Base-by-base conservation (phyloP, 2,113 vertebrate species). In the Tragelaphus imberbis region DNA sequence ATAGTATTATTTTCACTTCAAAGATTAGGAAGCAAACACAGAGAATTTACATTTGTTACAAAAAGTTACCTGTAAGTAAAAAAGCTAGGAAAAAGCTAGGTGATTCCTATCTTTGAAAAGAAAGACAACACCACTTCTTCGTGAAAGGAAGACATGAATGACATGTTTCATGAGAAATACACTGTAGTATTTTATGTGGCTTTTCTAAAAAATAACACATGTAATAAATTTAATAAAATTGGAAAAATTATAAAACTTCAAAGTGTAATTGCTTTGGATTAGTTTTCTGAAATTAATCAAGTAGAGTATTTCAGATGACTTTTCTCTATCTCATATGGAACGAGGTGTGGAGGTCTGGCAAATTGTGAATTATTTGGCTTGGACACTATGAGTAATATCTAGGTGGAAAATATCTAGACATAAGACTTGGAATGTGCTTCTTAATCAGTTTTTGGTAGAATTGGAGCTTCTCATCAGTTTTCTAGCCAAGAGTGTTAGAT, bases 361-460 rank as follows among this genome's bases (percentile, higher is more conserved):
- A 93, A 63, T 16, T 88, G 21, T 55, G 58, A 93, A 92, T 85
- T 94, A 82, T 92, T 93, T 93, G 53, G 5, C 59, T 82, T 19
- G 94, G 81, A 81, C 8, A 59, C 5, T 53, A 28, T 44, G 81
- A 95, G 10, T 56, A 88, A 65, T 81, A 68, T 61, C 65, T 84
- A 27, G 81, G 51, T 71, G 40, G 75, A 88, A 95, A 25, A 33
- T 88, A 93, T 86, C 71, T 95, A 36, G 27, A 71, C 53, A 13
- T 94, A 61, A 95, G 59, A 79, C 5, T 79, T 97, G n/a, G 55
- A 89, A 93, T 53, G 49, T 84, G 14, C 28, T 79, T 84, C 63
- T 59, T 94, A 80, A 95, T 87, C 25, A 89, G 7, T 44, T 95
- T 93, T 93, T 91, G 88, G 53, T 33, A 96, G 81, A 93, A 84